Evolutionary conservation across 2,888 invertebrate species (phyloP).

Genomic region (Andrena bicolor): DNA sequence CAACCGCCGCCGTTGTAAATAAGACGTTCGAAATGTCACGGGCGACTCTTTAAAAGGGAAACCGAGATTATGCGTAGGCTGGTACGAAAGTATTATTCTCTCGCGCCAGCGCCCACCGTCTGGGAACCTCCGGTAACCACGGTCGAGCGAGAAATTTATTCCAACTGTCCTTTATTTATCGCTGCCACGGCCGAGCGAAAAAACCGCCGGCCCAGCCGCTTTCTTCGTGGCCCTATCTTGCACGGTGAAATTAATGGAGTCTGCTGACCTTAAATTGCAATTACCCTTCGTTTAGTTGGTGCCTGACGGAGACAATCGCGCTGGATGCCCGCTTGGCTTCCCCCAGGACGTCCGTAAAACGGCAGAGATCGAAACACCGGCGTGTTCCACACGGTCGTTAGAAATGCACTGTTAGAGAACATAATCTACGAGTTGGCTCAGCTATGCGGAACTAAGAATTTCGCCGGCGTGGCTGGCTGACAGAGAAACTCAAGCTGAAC

Average conservation of each 20-base stretch:
- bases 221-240: conserved; percentile 30
- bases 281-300: conserved; percentile 38
- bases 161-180: conserved; percentile 11
- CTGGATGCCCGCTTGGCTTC: background rate
- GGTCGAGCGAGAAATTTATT: conserved; percentile 2
- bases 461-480: conserved; percentile 33
- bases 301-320: conserved; percentile 9
- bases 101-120: background rate
- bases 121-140: background rate
- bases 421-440: conserved; percentile 48
- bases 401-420: conserved; percentile 38
- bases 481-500: conserved; percentile 47
- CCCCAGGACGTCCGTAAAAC: conserved; percentile 1
- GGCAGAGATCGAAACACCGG: conserved; percentile 9
- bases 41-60: background rate
- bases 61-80: background rate
- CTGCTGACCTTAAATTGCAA: conserved; percentile 44
- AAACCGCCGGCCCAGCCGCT: background rate
- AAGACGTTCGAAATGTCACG: conserved; percentile 18
- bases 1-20: conserved; percentile 9
- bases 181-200: background rate
- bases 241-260: conserved; percentile 57
- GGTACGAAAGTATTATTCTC: background rate
- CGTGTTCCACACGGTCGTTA: conserved; percentile 2
- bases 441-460: conserved; percentile 59